Conservation (phyloP, 2,113 vertebrate genomes). For the Papio anubis region DNA sequence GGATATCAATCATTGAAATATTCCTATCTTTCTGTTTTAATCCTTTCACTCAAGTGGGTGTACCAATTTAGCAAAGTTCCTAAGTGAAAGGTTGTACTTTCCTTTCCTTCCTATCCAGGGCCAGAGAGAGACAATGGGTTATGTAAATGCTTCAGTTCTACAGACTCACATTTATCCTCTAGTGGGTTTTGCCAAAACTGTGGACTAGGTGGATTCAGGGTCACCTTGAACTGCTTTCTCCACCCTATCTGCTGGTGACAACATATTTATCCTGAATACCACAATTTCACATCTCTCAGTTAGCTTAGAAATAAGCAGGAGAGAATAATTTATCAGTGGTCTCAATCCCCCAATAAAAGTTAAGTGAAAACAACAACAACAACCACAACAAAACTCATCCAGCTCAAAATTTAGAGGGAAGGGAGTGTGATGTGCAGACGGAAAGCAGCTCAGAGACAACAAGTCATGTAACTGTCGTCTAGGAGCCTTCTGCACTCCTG, state of each 20-base stretch:
- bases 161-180: background rate
- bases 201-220: background rate
- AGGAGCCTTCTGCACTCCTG: accelerated
- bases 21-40: background rate
- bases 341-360: background rate
- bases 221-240: background rate
- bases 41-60: background rate
- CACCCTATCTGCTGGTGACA: background rate
- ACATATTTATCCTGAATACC: background rate
- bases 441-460: background rate
- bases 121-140: background rate
- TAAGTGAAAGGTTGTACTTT: background rate
- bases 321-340: background rate
- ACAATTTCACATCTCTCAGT: background rate
- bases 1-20: background rate
- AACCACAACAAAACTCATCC: background rate
- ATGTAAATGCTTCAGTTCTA: background rate
- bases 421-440: background rate
- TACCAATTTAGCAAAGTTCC: background rate
- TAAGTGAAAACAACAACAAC: background rate
- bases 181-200: accelerated
- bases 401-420: background rate
- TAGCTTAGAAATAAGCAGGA: background rate
- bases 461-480: accelerated
- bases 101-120: background rate